Percentiles rank a stretch among this genome's conserved stretches.
These are phyloP conservation scores for Brachystomella parvula DNA, from an alignment of 1,140 invertebrate genomes.

Conservation along the genomic window DNA sequence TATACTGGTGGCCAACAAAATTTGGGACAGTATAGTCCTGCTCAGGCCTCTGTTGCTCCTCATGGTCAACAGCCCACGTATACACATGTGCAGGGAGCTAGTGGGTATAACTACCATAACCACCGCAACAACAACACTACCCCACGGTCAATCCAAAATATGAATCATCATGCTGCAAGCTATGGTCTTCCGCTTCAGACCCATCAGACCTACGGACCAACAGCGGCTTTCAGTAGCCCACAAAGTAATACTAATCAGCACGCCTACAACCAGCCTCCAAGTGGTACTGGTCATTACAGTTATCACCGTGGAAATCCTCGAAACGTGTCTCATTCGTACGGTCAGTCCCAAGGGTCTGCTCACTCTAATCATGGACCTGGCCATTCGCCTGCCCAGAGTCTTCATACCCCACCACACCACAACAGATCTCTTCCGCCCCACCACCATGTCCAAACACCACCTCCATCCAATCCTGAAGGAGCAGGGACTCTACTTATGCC, in stretches of 20 bases:
- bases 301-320: background rate
- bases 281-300: background rate
- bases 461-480: background rate
- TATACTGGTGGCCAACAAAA: background rate
- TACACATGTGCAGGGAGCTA: background rate
- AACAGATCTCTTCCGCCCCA: conserved; percentile 9
- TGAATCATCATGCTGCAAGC: background rate
- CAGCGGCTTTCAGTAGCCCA: background rate
- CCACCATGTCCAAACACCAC: background rate
- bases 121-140: background rate
- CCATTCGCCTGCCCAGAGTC: background rate
- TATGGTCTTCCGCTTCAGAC: background rate
- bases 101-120: background rate
- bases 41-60: background rate
- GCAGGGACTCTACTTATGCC: background rate
- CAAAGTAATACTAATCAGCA: background rate
- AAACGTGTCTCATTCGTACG: background rate
- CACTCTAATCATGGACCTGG: background rate
- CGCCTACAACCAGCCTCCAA: background rate
- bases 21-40: background rate
- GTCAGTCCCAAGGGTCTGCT: background rate
- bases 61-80: background rate
- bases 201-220: background rate
- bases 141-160: background rate
- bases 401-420: background rate